Evolutionary conservation across 2,113 vertebrate genomes (phyloP), one percentile per base, ranked within the genome.

Genomic region (Varanus komodoensis): DNA sequence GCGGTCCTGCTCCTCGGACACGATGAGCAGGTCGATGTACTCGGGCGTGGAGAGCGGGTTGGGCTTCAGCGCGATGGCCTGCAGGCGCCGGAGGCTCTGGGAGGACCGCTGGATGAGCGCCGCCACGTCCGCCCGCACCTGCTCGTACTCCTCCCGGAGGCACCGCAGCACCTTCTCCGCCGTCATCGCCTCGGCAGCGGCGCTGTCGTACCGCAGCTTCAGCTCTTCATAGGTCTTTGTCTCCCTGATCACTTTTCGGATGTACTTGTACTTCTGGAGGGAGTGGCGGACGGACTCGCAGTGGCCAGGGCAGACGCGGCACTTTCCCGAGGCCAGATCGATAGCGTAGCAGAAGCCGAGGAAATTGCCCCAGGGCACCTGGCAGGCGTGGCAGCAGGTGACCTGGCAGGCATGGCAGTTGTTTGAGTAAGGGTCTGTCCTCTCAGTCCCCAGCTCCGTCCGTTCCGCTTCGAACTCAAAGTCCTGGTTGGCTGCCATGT

Each of bases 41-140:
- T 95, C 93, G n/a, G 91, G 91, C 9, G 90, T 90, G 1, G 95
- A 95, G 6, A 95, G 92, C 34, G 87, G 94, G n/a, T 95, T 78
- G 8, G 96, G 90, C 77, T 54, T 54, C 54, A 54, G 54, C 54
- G 54, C 54, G 11, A 54, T 54, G 6, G 6, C 54, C 54, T 54
- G 54, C 54, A 54, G 54, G 54, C 54, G 54, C 54, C 5, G 54
- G 54, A 54, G 54, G 11, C 54, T 54, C 73, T 95, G 2, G 1
- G n/a, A 61, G 5, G 52, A 75, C 14, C 0, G 83, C 94, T 93
- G 94, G 8, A 14, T 0, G 82, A 93, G 29, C 2, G 0, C 2
- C 6, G 23, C 0, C 0, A 95, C 89, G 0, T 9, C 15, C 3
- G 2, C 0, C 32, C 92, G 77, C 1, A 88, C 14, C 1, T 0